Percentiles rank a stretch among this genome's conserved stretches.
phyloP scores from a whole-genome alignment of 37 sponge, comb jelly and placozoan species.

The Mnemiopsis leidyi region DNA sequence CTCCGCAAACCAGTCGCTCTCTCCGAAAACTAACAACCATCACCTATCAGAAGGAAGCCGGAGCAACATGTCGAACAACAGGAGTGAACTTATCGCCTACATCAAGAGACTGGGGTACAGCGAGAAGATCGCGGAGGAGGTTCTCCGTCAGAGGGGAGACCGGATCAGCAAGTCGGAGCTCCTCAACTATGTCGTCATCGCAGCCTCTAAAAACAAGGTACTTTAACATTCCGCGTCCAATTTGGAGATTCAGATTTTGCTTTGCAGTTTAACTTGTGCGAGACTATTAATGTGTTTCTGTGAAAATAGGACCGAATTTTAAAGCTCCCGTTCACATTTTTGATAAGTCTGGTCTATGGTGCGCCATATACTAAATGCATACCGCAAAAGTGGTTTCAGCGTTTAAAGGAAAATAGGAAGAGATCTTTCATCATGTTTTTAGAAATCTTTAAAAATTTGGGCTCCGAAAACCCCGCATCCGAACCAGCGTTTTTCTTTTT shows the following conservation, averaged over 20 bases:
- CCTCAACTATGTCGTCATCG: not conserved
- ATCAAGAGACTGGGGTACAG: conserved; percentile 59
- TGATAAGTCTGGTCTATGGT: too few species aligned
- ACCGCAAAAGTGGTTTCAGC: too few species aligned
- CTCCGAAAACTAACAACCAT: not conserved
- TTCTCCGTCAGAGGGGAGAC: not conserved
- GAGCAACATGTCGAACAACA: conserved; percentile 32
- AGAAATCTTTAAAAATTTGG: not conserved
- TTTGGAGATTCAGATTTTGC: too few species aligned
- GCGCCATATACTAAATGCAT: too few species aligned
- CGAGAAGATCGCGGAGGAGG: conserved; percentile 47
- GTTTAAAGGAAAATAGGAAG: too few species aligned
- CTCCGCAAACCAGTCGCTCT: too few species aligned
- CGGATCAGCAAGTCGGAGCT: conserved; percentile 6
- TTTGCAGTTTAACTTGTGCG: too few species aligned
- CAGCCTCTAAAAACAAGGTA: conserved; percentile 45
- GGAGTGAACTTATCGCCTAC: conserved; percentile 12
- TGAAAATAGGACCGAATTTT: too few species aligned
- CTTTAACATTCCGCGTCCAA: too few species aligned
- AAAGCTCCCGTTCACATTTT: too few species aligned
- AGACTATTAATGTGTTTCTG: too few species aligned
- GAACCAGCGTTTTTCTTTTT: too few species aligned
- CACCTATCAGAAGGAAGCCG: not conserved
- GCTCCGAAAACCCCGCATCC: not conserved
- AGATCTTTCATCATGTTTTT: not conserved